Evolutionary conservation across 23 tunicate species (phyloP).

Genomic region (Trididemnum clinides): DNA sequence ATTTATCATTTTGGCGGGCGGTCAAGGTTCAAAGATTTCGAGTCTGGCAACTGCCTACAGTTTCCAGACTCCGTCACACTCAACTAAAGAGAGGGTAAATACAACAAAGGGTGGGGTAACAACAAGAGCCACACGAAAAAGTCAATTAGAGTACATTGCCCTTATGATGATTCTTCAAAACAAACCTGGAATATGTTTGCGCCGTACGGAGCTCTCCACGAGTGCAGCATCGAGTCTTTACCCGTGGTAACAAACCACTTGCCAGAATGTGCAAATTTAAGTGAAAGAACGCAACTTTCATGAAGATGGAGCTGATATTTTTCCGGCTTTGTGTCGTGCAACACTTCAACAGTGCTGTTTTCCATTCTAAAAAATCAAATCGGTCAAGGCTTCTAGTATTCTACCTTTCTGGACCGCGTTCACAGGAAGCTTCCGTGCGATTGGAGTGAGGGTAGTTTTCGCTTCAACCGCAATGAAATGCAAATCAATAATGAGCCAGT

Average conservation of each 20-base stretch:
- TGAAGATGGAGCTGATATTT: conserved; percentile 91
- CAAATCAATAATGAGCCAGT: too few species aligned
- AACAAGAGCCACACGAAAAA: too few species aligned
- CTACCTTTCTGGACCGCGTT: background rate
- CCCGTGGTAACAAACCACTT: conserved; percentile 96
- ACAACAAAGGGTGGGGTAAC: too few species aligned
- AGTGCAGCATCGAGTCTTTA: conserved; percentile 84
- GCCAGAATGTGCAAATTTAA: conserved; percentile 90
- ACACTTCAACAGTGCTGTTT: conserved; percentile 83
- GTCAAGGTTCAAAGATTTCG: too few species aligned
- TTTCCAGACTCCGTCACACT: too few species aligned
- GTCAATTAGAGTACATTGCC: too few species aligned
- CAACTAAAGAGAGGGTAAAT: too few species aligned
- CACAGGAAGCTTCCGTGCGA: background rate
- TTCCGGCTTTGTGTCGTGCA: conserved; percentile 84
- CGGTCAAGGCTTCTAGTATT: too few species aligned
- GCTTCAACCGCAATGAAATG: background rate
- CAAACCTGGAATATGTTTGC: conserved; percentile 92
- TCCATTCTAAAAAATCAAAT: conserved; percentile 70
- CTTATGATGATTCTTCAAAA: too few species aligned
- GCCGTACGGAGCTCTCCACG: conserved; percentile 95
- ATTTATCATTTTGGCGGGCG: too few species aligned
- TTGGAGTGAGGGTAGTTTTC: background rate
- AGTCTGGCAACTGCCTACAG: too few species aligned
- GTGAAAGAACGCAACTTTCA: conserved; percentile 90